Evolutionary conservation across 2,113 vertebrate genomes (phyloP).

Genomic region (Corythornis vintsioides): DNA sequence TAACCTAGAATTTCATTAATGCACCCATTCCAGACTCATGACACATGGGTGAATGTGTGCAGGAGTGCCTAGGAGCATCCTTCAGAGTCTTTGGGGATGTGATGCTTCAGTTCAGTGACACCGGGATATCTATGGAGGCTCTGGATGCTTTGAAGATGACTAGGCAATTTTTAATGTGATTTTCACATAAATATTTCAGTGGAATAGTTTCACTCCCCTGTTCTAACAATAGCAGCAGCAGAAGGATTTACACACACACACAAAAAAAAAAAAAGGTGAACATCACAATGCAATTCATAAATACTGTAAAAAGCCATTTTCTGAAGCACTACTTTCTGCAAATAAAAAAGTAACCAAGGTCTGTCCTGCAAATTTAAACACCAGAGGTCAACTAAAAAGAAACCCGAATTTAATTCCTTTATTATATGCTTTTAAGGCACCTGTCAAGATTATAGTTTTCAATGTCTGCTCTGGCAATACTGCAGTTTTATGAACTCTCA

Average conservation of each 20-base stretch:
- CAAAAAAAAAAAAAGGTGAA: not conserved
- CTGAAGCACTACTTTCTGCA: not conserved
- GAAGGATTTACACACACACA: not conserved
- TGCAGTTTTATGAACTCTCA: not conserved
- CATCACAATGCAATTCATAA: not conserved
- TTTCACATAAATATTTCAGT: not conserved
- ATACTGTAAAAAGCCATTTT: not conserved
- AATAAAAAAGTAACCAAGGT: not conserved
- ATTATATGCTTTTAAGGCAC: not conserved
- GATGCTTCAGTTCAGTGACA: not conserved
- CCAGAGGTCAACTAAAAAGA: not conserved
- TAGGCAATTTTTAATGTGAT: not conserved
- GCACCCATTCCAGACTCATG: not conserved
- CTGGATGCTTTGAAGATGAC: not conserved
- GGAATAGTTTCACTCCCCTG: not conserved
- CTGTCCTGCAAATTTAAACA: not conserved
- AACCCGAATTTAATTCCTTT: not conserved
- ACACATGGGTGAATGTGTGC: rapidly evolving
- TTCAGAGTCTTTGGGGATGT: not conserved
- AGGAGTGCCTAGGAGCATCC: not conserved
- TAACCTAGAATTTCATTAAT: not conserved
- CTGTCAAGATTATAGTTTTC: not conserved
- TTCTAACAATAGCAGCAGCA: not conserved
- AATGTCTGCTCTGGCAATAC: not conserved
- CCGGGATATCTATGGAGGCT: not conserved